A percentile compares a stretch with the other conserved stretches of the same genome.
These are phyloP conservation scores for Acleris literana DNA, from an alignment of 2,888 invertebrate genomes.

Conservation along the genomic window DNA sequence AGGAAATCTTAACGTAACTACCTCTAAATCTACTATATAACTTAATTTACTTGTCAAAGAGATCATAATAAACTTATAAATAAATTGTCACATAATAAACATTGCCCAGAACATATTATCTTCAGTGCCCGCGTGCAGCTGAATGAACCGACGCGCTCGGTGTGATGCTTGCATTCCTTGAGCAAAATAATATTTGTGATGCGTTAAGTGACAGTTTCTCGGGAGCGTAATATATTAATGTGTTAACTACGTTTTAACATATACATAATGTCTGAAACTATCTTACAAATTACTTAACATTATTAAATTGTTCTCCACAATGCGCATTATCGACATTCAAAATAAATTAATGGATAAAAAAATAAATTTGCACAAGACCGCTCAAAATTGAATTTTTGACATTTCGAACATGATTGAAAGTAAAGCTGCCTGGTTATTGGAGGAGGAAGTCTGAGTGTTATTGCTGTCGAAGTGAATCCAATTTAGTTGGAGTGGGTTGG, in stretches of 20 bases:
- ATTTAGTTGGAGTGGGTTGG: conserved; percentile 43
- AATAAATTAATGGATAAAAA: conserved; percentile 76
- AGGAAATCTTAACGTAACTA: conserved; percentile 48
- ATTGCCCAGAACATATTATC: conserved; percentile 50
- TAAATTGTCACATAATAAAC: conserved; percentile 74
- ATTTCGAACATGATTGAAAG: conserved; percentile 30
- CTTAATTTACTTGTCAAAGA: conserved; percentile 77
- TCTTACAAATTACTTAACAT: conserved; percentile 81
- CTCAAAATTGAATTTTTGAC: conserved; percentile 48
- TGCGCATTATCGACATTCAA: conserved; percentile 57
- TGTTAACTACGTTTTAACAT: conserved; percentile 52
- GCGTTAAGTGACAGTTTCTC: conserved; percentile 53
- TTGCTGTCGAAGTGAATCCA: conserved; percentile 37
- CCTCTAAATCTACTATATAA: conserved; percentile 66
- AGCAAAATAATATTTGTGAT: conserved; percentile 61
- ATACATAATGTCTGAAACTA: conserved; percentile 70
- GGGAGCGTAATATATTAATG: conserved; percentile 65
- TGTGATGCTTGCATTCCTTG: conserved; percentile 35
- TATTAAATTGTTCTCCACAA: conserved; percentile 65
- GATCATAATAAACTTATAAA: conserved; percentile 82
- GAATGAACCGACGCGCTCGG: conserved; percentile 1
- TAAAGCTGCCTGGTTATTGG: conserved; percentile 25
- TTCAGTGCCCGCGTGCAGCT: conserved; percentile 19
- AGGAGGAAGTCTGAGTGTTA: neutral
- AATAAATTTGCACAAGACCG: conserved; percentile 67